Evolutionary conservation across 2,797 vertebrate genomes (phyloP), one percentile per base, ranked within the genome.

Genomic region (Semotilus atromaculatus): DNA sequence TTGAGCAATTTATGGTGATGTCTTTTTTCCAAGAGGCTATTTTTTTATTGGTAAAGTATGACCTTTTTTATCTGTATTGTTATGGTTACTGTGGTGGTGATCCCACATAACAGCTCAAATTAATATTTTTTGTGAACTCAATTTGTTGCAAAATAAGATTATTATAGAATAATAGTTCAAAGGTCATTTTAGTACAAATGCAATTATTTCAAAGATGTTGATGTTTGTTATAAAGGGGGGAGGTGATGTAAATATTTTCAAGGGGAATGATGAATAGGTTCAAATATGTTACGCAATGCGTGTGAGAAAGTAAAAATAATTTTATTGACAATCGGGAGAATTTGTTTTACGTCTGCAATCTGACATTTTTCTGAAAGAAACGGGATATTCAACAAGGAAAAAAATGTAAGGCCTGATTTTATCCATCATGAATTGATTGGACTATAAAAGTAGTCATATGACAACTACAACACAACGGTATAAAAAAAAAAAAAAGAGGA

Each of bases 41-140:
- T 36, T 70, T 79, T 48, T 72, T 55, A 29, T 48, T 26, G 18
- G 14, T 58, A 45, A 84, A 60, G 36, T 48, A 84, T 84, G 83
- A 71, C 31, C 74, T 14, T 75, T 76, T 83, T 68, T 55, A 40
- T 43, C 26, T 84, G 19, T 29, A 68, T 70, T 38, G 14, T 14
- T 53, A 36, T 55, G 31, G 64, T 78, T 23, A 48, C 36, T 21
- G 51, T 78, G 51, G 19, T 78, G 38, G 19, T 58, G 36, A 77
- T 34, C n/a, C 0, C 26, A 60, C 14, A 48, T n/a, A 45, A 78
- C 29, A 74, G 40, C 21, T 73, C 36, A 62, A 29, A 29, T 16
- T 0, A 26, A 60, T 29, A 8, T 74, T 7, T 6, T 53, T 53
- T 34, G 18, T 73, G 26, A 64, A 29, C 29, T 31, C 60, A 16